phyloP scores from a whole-genome alignment of 2,888 invertebrate species.

The Andrena flavipes region DNA sequence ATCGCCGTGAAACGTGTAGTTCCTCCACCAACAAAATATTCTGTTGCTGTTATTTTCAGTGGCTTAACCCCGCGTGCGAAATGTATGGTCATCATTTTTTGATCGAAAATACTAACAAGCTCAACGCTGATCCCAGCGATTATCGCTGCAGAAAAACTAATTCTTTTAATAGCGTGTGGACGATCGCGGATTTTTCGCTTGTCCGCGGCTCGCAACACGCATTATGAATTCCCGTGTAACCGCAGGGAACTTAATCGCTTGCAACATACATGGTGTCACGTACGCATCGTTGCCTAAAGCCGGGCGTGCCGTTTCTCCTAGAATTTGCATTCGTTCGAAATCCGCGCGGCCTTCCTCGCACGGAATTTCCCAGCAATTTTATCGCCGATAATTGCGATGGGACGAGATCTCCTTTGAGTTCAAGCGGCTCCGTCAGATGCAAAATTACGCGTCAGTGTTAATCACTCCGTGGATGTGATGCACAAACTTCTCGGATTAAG shows the following conservation, averaged over 20 bases:
- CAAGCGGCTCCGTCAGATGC: too few relatives aligned
- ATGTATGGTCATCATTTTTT: neutral
- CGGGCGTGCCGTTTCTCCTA: conserved; percentile 55
- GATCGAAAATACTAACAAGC: neutral
- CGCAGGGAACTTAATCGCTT: conserved; percentile 63
- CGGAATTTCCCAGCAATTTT: conserved; percentile 18
- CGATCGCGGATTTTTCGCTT: conserved; percentile 39
- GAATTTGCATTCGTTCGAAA: conserved; percentile 57
- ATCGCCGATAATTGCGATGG: neutral
- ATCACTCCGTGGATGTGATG: neutral
- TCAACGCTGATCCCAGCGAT: neutral
- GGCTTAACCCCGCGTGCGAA: neutral
- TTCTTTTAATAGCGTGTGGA: conserved; percentile 13
- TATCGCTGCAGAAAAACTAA: neutral
- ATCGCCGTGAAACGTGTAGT: neutral
- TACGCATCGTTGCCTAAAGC: conserved; percentile 59
- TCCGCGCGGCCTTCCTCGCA: conserved; percentile 17
- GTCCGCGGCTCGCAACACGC: conserved; percentile 42
- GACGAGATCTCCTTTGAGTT: neutral
- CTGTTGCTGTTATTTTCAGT: neutral
- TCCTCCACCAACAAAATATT: neutral
- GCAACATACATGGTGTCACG: conserved; percentile 65
- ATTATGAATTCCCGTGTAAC: conserved; percentile 63
- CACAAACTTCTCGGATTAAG: neutral
- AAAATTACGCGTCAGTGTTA: neutral